Conservation (phyloP, 2,113 vertebrate genomes). For the Hemicordylus capensis region DNA sequence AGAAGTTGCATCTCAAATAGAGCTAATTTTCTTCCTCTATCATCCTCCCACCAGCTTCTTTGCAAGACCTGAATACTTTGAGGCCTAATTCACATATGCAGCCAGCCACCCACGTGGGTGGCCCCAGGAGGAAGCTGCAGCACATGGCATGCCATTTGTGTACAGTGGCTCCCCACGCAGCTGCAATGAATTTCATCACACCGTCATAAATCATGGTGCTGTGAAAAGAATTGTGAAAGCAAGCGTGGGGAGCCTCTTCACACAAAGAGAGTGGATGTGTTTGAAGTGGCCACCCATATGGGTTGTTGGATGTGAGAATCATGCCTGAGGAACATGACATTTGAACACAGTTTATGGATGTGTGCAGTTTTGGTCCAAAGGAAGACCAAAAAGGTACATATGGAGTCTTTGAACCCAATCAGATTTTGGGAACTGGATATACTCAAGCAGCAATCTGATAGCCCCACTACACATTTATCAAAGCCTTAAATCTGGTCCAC, state of each 20-base stretch:
- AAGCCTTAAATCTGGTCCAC: background rate
- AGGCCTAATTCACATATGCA: background rate
- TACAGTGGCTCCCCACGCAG: background rate
- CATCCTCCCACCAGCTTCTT: background rate
- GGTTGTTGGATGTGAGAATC: background rate
- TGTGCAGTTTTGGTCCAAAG: background rate
- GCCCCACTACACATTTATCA: background rate
- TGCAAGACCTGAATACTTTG: background rate
- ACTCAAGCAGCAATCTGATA: background rate
- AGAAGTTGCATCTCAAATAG: background rate
- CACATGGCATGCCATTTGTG: background rate
- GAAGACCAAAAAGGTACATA: no score
- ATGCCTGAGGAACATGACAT: background rate
- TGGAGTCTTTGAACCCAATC: background rate
- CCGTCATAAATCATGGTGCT: background rate
- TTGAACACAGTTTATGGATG: background rate
- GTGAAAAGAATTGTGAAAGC: background rate
- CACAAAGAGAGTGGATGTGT: background rate
- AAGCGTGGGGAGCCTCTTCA: background rate
- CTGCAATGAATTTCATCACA: background rate
- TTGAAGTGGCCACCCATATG: background rate
- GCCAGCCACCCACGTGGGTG: background rate
- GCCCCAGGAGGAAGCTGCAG: background rate
- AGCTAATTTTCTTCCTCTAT: background rate
- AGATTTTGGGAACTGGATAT: background rate